A percentile compares a stretch with the other conserved stretches of the same genome.
Conservation (phyloP, 2,888 invertebrate species). For the Theodoxus fluviatilis region DNA sequence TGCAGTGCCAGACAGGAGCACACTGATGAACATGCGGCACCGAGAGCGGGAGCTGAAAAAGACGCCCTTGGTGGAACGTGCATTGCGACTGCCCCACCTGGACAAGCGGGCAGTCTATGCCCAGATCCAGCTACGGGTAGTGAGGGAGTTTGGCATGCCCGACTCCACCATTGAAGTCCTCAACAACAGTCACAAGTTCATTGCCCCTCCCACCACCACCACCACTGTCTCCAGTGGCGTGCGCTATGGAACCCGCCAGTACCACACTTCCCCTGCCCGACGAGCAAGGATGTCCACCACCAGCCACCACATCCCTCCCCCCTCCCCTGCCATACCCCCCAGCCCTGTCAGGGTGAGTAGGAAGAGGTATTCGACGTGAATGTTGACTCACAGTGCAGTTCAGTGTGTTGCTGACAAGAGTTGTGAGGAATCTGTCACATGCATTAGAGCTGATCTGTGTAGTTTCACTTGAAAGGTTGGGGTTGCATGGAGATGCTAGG, state of each 20-base stretch:
- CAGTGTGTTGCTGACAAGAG: too few species aligned
- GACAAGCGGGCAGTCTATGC: conserved; percentile 73
- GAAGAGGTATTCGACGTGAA: too few species aligned
- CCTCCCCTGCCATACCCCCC: conserved; percentile 14
- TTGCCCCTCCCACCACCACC: conserved; percentile 34
- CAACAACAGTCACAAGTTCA: conserved; percentile 56
- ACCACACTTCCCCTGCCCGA: conserved; percentile 20
- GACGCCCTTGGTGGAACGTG: conserved; percentile 81
- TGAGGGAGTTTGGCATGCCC: conserved; percentile 91
- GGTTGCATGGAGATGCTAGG: too few species aligned
- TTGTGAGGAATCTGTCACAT: too few species aligned
- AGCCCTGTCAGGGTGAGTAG: too few species aligned
- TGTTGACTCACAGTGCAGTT: too few species aligned
- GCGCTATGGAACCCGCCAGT: conserved; percentile 29
- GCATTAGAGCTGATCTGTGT: too few species aligned
- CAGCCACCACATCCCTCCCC: background rate
- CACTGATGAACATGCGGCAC: conserved; percentile 81
- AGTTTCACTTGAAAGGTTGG: too few species aligned
- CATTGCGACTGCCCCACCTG: conserved; percentile 75
- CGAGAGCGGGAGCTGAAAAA: conserved; percentile 84
- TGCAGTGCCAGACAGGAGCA: conserved; percentile 78
- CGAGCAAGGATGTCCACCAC: too few species aligned
- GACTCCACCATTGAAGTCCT: conserved; percentile 84
- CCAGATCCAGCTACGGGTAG: conserved; percentile 84
- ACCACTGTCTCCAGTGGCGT: conserved; percentile 31